Evolutionary conservation across 2,888 invertebrate species (phyloP), one percentile per base, ranked within the genome.

Genomic region (Sialis lutaria): DNA sequence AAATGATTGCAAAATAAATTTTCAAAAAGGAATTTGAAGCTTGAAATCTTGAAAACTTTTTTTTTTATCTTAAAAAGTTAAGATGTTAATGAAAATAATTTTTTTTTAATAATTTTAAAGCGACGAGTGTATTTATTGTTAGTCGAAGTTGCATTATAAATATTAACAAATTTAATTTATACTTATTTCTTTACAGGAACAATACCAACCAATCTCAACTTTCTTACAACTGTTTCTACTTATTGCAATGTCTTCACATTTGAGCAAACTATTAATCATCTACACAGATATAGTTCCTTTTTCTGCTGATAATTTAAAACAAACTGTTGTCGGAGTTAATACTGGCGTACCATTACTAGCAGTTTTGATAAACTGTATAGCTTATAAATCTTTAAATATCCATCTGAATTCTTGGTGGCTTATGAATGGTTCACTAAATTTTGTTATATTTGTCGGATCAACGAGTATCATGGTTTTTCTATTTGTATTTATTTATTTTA

Each of bases 311-410:
- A 74, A 77, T 50, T 63, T 72, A 54, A 74, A 75, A 41, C 74
- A 75, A 40, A 78, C 79, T 1, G 76, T 81, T 1, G 74, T 82
- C 1, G 77, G 76, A 30, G 71, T 82, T 42, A 74, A 80, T 43
- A 81, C 80, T 55, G 82, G 81, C 33, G 78, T 80, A 30, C 79
- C 81, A 43, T 70, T 77, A 12, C 65, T 82, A 48, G 74, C 77
- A 6, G 75, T 79, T 54, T 67, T 81, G 47, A 75, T 75, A 6
- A 80, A 79, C 41, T 74, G 80, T 50, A 64, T 81, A 43, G 78
- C 79, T 54, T 78, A 80, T 54, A 74, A 78, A 46, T 76, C 71
- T 59, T 64, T 77, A 64, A 67, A 68, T 60, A 59, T 75, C 67
- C 53, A 64, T 51, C 65, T 72, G 13, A 72, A 66, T 37, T 73